Conservation (phyloP, 2,888 invertebrate genomes). For the Dryococelus australis region DNA sequence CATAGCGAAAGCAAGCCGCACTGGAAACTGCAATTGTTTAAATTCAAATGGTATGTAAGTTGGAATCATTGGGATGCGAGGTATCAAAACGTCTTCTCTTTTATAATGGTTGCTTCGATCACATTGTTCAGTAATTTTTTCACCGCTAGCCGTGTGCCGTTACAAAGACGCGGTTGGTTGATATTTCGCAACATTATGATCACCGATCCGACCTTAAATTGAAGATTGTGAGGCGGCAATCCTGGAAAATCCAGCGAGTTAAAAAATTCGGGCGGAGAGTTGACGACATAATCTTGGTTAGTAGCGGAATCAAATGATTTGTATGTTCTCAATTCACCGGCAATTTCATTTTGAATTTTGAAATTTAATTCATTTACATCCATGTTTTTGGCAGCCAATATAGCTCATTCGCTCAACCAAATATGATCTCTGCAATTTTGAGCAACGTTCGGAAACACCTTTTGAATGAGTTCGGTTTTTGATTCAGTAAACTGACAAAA, state of each 20-base stretch:
- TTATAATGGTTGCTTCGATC: background rate
- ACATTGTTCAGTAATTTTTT: background rate
- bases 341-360: conserved; percentile 7
- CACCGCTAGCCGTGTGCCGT: background rate
- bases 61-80: background rate
- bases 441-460: conserved; percentile 53
- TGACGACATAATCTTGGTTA: conserved; percentile 13
- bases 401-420: conserved; percentile 49
- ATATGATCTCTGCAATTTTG: conserved; percentile 50
- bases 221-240: background rate
- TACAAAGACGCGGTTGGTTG: background rate
- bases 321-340: background rate
- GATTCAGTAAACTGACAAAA: conserved; percentile 50
- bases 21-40: background rate
- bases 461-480: conserved; percentile 50
- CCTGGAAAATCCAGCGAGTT: conserved; percentile 2
- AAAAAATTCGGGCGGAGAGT: background rate
- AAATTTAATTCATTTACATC: background rate
- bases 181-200: conserved; percentile 7
- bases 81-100: background rate
- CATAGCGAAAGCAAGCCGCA: background rate
- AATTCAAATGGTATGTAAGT: background rate
- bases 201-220: background rate
- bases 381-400: conserved; percentile 42
- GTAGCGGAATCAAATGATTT: background rate